Conservation (phyloP, 2,797 vertebrate genomes). For the Crax fasciolata region DNA sequence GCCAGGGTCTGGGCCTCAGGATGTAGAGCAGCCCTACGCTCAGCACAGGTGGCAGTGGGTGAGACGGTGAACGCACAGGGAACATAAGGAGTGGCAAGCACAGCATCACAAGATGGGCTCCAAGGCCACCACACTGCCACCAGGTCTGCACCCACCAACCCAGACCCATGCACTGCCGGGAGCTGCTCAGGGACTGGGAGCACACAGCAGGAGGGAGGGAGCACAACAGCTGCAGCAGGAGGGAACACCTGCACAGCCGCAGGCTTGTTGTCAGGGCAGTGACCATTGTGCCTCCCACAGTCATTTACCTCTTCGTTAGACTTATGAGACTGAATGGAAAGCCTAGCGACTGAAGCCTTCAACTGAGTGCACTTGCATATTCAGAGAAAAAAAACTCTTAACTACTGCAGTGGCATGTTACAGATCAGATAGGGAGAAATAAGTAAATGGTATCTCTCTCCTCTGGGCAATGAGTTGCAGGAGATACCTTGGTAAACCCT, state of each 20-base stretch:
- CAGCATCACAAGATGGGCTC: neutral
- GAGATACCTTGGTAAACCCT: neutral
- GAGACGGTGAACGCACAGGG: fast-evolving
- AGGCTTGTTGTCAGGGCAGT: neutral
- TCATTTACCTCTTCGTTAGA: neutral
- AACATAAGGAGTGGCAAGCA: neutral
- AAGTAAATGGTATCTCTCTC: neutral
- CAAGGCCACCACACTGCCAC: neutral
- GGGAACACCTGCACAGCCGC: neutral
- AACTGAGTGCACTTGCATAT: neutral
- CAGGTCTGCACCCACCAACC: neutral
- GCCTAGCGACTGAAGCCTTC: neutral
- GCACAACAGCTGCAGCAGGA: fast-evolving
- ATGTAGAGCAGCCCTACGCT: fast-evolving
- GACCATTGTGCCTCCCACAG: neutral
- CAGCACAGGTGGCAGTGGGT: fast-evolving
- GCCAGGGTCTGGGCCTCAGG: neutral
- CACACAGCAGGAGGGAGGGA: neutral
- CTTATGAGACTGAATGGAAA: neutral
- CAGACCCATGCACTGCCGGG: fast-evolving
- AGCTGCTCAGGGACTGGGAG: neutral
- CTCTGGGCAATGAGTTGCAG: neutral
- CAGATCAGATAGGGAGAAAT: neutral
- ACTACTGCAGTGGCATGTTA: neutral
- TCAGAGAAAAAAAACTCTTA: neutral